Evolutionary conservation across 2,888 invertebrate species (phyloP), one percentile per base, ranked within the genome.

Genomic region (Acanthacorydalis orientalis): DNA sequence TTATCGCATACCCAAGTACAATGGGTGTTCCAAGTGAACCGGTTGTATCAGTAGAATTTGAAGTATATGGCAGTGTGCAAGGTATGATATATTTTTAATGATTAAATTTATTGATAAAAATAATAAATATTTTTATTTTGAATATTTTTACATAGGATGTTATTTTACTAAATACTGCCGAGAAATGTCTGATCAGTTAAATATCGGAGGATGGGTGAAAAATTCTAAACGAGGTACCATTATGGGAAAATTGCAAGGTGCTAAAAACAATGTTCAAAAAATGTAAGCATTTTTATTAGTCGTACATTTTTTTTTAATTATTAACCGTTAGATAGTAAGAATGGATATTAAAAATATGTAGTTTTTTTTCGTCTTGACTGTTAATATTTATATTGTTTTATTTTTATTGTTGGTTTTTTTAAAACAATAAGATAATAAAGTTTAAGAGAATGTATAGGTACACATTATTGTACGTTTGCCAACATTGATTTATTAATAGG

Each of bases 11-110:
- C 6, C 23, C 23, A 23, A 23, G 6, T 12, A 38, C 12, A 39
- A 77, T 78, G 78, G 74, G 74, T 53, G 64, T 69, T 43, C 74
- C 75, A 52, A 66, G 70, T 51, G 77, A 75, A 57, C 71, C 73
- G 48, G 68, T 85, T 54, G 78, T 83, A 40, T 85, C 88, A 37
- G 84, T 87, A 39, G 90, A 91, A 59, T 91, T 90, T 61, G 90
- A 91, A 68, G 88, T 91, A 50, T 89, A 75, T 60, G 91, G 91
- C 48, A 82, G 84, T 68, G 90, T 91, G 35, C 90, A 90, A 80
- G 90, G 90, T 89, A 68, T 64, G 65, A 57, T 50, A 7, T n/a
- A 6, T 50, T 41, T 44, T 44, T 23, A 40, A 34, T 52, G 52
- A 37, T 37, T 46, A 38, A n/a, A 46, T 50, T 51, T 46, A 38